These are phyloP conservation scores for Hartigia nigra DNA, from an alignment of 2,888 invertebrate species.

Conservation along the genomic window DNA sequence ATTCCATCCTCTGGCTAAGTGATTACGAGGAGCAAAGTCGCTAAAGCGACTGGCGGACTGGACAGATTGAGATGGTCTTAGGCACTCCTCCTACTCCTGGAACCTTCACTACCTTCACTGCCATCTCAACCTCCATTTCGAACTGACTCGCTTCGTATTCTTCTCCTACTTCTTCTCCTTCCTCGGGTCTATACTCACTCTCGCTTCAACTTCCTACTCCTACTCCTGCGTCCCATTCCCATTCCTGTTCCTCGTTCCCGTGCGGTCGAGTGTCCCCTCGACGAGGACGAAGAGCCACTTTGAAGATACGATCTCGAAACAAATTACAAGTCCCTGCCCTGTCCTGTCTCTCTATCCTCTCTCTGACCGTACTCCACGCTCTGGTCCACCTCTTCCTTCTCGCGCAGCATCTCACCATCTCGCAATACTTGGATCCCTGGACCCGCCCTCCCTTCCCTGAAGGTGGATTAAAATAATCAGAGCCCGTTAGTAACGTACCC, in stretches of 20 bases:
- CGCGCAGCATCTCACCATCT: background rate
- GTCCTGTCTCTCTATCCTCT: constrained; percentile 23
- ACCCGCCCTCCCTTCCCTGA: constrained; percentile 32
- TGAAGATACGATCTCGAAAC: constrained; percentile 64
- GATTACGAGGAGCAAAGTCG: constrained; percentile 42
- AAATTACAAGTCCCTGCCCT: constrained; percentile 56
- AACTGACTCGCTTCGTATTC: constrained; percentile 16
- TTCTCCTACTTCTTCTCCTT: constrained; percentile 19
- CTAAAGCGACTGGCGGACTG: constrained; percentile 36
- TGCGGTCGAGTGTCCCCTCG: constrained; percentile 40
- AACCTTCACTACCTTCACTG: background rate
- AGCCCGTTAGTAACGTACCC: constrained; percentile 41
- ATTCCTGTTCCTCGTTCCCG: constrained; percentile 32
- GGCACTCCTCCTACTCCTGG: constrained; percentile 31
- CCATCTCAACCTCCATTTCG: background rate
- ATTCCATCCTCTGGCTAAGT: constrained; percentile 22
- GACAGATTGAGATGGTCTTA: constrained; percentile 43
- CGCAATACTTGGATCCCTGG: too few relatives aligned
- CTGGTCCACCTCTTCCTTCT: background rate
- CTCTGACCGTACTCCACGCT: constrained; percentile 2
- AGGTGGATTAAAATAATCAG: constrained; percentile 56
- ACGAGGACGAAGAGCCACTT: constrained; percentile 57
- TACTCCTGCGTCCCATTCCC: constrained; percentile 23
- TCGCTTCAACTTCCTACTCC: constrained; percentile 16
- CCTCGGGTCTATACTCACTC: constrained; percentile 17